phyloP scores from a whole-genome alignment of 2,113 vertebrate genomes.

The Sebastes schlegelii region DNA sequence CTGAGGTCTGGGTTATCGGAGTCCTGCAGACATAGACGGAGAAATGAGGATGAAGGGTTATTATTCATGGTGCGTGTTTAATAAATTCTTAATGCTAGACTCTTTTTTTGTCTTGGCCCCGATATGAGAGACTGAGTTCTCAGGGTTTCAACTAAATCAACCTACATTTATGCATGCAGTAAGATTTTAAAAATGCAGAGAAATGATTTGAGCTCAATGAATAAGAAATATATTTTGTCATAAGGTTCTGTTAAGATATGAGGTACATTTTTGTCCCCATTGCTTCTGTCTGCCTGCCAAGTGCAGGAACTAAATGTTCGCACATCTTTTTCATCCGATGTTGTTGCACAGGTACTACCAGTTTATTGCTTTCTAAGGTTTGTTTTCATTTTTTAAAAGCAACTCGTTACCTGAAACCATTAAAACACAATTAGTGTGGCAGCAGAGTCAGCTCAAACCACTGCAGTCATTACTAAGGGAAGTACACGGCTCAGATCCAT shows the following conservation, averaged over 20 bases:
- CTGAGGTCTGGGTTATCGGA: constrained; percentile 97
- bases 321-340: not conserved
- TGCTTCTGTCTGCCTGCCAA: not conserved
- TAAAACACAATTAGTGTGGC: constrained; percentile 6
- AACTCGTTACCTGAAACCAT: not conserved
- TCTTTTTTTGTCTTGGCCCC: not conserved
- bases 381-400: not conserved
- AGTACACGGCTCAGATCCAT: not conserved
- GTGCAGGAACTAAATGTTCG: not conserved
- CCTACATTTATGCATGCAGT: not conserved
- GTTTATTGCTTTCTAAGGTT: not conserved
- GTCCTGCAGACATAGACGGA: constrained; percentile 82
- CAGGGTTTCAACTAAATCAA: constrained; percentile 7
- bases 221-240: not conserved
- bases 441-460: constrained; percentile 1
- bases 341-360: not conserved
- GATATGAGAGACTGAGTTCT: constrained; percentile 5
- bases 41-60: constrained; percentile 15
- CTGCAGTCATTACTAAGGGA: constrained; percentile 4
- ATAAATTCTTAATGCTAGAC: constrained; percentile 45
- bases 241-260: constrained; percentile 1
- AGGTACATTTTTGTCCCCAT: not conserved
- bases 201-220: not conserved
- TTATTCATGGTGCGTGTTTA: constrained; percentile 33
- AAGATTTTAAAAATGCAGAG: not conserved